Percentiles rank a stretch among this genome's conserved stretches.
Evolutionary conservation across 2,888 invertebrate genomes (phyloP).

Genomic region (Aquatica leii): DNA sequence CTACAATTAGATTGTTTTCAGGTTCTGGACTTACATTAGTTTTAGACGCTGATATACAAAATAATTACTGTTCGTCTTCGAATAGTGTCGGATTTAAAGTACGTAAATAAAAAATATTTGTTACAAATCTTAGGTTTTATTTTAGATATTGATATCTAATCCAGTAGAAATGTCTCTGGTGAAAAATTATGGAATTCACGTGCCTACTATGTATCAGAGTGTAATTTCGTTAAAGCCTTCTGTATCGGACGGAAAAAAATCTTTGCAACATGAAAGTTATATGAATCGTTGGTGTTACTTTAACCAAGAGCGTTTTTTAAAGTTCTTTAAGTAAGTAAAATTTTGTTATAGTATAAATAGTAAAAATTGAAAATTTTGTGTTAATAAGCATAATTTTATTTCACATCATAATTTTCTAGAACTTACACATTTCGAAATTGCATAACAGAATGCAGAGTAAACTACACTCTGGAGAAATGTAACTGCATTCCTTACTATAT

Average conservation of each 20-base stretch:
- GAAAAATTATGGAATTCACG: constrained; percentile 74
- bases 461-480: constrained; percentile 15
- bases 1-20: constrained; percentile 47
- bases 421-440: constrained; percentile 17
- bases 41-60: constrained; percentile 73
- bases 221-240: constrained; percentile 74
- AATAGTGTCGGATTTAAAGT: constrained; percentile 61
- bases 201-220: constrained; percentile 76
- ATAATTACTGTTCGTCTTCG: constrained; percentile 84
- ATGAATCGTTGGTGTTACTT: constrained; percentile 76
- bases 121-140: too few relatives aligned
- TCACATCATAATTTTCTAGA: too few relatives aligned
- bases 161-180: constrained; percentile 85
- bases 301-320: constrained; percentile 73
- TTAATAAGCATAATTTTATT: too few relatives aligned
- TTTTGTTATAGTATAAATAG: too few relatives aligned
- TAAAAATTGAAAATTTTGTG: too few relatives aligned
- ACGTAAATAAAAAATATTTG: too few relatives aligned
- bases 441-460: constrained; percentile 15
- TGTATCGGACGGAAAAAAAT: constrained; percentile 69
- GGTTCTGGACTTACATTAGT: constrained; percentile 78
- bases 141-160: too few relatives aligned
- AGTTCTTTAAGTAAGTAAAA: constrained; percentile 65
- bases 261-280: constrained; percentile 67
- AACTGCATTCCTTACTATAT: constrained; percentile 13